Percentiles rank a stretch among this genome's conserved stretches.
Evolutionary conservation across 2,113 vertebrate species (phyloP).

Genomic region (Albula glossodonta): DNA sequence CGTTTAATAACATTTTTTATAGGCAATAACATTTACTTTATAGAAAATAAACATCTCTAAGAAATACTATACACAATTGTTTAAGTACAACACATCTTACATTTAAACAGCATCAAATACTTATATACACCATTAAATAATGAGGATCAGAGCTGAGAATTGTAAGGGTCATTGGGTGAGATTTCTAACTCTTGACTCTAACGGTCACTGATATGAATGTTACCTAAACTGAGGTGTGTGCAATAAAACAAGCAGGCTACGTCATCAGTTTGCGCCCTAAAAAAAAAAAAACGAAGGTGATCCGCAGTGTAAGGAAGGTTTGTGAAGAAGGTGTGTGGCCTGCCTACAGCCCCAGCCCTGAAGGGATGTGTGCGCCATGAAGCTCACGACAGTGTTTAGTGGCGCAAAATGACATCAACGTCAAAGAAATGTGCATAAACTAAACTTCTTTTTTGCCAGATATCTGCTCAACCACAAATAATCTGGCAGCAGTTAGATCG

Average conservation of each 20-base stretch:
- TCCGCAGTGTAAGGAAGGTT: background rate
- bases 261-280: constrained; percentile 23
- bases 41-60: constrained; percentile 88
- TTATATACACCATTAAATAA: constrained; percentile 81
- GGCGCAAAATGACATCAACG: background rate
- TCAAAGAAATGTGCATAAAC: background rate
- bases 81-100: constrained; percentile 85
- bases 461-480: too few relatives aligned
- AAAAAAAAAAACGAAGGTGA: background rate
- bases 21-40: constrained; percentile 84
- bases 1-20: constrained; percentile 79
- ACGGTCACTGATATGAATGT: constrained; percentile 16
- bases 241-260: constrained; percentile 23
- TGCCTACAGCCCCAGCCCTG: background rate
- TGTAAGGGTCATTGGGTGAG: constrained; percentile 52
- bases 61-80: constrained; percentile 87
- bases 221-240: constrained; percentile 35
- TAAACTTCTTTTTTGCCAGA: background rate
- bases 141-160: constrained; percentile 54
- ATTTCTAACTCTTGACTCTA: constrained; percentile 21
- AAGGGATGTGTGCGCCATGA: background rate
- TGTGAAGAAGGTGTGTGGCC: background rate
- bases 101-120: constrained; percentile 83
- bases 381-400: background rate
- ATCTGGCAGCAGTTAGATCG: too few relatives aligned